phyloP scores from a whole-genome alignment of 2,888 invertebrate genomes.

The Euphydryas editha region DNA sequence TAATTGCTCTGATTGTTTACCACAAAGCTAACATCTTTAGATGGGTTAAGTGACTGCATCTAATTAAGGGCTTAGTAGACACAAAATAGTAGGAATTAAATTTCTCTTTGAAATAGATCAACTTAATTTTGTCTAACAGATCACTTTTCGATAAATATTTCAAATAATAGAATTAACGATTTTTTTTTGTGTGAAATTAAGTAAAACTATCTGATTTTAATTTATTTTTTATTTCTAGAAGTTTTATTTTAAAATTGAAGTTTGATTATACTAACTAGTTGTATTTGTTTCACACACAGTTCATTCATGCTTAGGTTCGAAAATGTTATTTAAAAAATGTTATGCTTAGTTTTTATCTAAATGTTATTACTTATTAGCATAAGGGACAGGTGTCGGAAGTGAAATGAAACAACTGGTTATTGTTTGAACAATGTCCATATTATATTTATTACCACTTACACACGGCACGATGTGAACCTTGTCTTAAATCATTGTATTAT shows the following conservation, averaged over 20 bases:
- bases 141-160: not conserved
- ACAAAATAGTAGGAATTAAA: not conserved
- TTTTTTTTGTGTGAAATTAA: not conserved
- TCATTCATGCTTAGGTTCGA: too few relatives aligned
- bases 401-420: slow-evolving; percentile 83
- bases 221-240: not conserved
- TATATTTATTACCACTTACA: slow-evolving; percentile 94
- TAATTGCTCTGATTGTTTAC: not conserved
- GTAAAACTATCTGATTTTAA: not conserved
- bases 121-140: not conserved
- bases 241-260: too few relatives aligned
- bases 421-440: slow-evolving; percentile 95
- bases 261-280: too few relatives aligned
- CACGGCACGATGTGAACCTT: slow-evolving; percentile 96
- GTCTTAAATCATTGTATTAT: slow-evolving; percentile 90
- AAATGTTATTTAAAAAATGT: not conserved
- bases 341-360: not conserved
- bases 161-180: too few relatives aligned
- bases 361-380: not conserved
- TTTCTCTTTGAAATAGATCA: not conserved
- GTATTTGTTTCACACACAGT: too few relatives aligned
- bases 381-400: slow-evolving; percentile 39
- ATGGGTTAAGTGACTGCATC: not conserved
- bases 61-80: not conserved
- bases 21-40: not conserved